Conservation (phyloP, 2,797 vertebrate species). For the Notolabrus celidotus region DNA sequence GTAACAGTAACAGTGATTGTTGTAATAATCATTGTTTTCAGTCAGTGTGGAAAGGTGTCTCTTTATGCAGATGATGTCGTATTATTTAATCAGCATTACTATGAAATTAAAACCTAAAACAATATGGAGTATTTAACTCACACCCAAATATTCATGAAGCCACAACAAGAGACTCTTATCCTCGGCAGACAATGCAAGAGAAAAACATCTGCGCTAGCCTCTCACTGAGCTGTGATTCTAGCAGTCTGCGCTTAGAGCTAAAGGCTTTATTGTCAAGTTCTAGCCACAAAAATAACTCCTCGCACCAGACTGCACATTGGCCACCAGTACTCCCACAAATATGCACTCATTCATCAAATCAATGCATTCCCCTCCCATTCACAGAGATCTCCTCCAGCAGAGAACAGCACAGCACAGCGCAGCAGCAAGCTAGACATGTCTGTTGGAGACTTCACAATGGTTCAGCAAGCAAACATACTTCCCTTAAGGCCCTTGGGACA, state of each 20-base stretch:
- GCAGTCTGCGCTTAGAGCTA: constrained; percentile 67
- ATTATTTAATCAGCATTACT: not conserved
- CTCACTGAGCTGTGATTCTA: constrained; percentile 72
- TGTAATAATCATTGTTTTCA: not conserved
- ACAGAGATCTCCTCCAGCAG: constrained; percentile 85
- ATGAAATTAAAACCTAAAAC: not conserved
- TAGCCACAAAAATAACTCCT: constrained; percentile 79
- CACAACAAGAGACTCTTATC: constrained; percentile 19
- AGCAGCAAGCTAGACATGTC: constrained; percentile 81
- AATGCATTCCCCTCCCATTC: constrained; percentile 85
- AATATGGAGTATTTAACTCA: not conserved
- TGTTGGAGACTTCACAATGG: constrained; percentile 85
- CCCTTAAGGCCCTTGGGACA: constrained; percentile 84
- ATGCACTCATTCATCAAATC: constrained; percentile 88
- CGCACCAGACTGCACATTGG: constrained; percentile 84
- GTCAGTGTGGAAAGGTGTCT: not conserved
- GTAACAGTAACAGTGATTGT: no score
- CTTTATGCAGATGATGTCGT: constrained; percentile 33
- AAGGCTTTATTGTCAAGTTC: constrained; percentile 82
- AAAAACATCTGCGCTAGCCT: constrained; percentile 54
- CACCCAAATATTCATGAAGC: constrained; percentile 9
- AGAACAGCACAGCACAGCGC: constrained; percentile 75
- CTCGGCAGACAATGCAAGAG: constrained; percentile 33
- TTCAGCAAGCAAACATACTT: constrained; percentile 85
- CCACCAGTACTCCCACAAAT: constrained; percentile 85